Base-by-base conservation (phyloP, 2,113 vertebrate species). In the Paradoxurus hermaphroditus region DNA sequence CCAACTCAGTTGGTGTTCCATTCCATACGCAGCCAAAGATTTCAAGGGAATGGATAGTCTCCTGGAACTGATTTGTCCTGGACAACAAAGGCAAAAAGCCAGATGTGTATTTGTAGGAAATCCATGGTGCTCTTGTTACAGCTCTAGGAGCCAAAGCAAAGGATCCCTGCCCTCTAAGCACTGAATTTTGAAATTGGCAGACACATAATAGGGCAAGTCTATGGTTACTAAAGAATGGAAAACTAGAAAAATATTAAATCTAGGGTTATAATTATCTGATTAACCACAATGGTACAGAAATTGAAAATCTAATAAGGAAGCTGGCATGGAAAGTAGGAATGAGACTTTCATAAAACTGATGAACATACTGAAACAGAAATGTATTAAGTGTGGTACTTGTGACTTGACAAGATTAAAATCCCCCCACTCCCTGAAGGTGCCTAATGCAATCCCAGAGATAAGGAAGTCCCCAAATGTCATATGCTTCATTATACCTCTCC, bases 301-400 rank as follows among this genome's bases (percentile, higher is more conserved):
- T 95, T 82, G 87, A 95, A 97, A 96, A 97, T 90, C 72, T 92
- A 97, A 95, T 97, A 90, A 96, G 65, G 46, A 90, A 96, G 29
- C 9, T 96, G 87, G 89, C 78, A 46, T 81, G 63, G 73, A 49
- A 72, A 77, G 36, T 29, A 27, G 27, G 63, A 85, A 21, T 31
- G 92, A 98, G 87, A 84, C 29, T 94, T 95, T 94, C 62, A 41
- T 87, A 44, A 81, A 93, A 96, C n/a, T 70, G 79, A 89, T 96
- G 79, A 94, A 53, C 91, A 73, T 83, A 59, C 36, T 63, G 65
- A 75, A 91, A 67, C 78, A 96, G 88, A 90, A 97, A 96, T 87
- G 51, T 23, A 6, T 51, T 85, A 46, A 90, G 27, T 77, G 63
- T 90, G 81, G 41, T 78, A 14, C 68, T 68, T 90, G n/a, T 34